These are phyloP conservation scores for Fratercula arctica DNA, from an alignment of 2,797 vertebrate species.

Conservation along the genomic window DNA sequence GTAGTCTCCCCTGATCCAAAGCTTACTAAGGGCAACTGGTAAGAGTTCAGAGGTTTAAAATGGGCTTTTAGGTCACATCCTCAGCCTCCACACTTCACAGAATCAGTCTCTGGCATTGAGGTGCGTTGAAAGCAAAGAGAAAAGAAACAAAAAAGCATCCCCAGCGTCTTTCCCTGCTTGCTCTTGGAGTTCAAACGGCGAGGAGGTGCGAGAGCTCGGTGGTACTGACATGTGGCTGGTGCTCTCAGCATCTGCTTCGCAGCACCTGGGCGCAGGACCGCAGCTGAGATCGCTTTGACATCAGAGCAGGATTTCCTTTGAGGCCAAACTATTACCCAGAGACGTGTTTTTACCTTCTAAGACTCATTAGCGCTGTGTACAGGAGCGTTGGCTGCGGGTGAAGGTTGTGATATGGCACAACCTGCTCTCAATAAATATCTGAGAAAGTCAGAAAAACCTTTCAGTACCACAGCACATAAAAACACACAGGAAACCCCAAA, in stretches of 20 bases:
- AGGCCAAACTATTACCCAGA: neutral
- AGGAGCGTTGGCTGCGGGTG: rapidly evolving
- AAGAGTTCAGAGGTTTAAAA: neutral
- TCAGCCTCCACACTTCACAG: neutral
- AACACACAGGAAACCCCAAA: neutral
- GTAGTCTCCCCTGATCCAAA: neutral
- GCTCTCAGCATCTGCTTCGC: neutral
- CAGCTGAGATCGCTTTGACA: neutral
- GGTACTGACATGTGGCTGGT: neutral
- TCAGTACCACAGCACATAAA: neutral
- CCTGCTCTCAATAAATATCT: neutral
- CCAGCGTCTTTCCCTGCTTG: neutral
- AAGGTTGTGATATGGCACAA: neutral
- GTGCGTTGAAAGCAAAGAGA: neutral
- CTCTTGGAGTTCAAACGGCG: neutral
- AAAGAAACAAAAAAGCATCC: neutral
- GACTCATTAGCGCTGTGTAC: neutral
- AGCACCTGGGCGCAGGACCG: neutral
- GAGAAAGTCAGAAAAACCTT: neutral
- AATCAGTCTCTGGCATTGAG: neutral
- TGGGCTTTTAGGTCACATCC: neutral
- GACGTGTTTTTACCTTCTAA: neutral
- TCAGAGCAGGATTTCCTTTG: neutral
- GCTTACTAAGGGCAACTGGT: neutral
- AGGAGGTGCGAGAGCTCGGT: neutral